phyloP scores from a whole-genome alignment of 1,140 invertebrate genomes.

The Archivesica marissinica region DNA sequence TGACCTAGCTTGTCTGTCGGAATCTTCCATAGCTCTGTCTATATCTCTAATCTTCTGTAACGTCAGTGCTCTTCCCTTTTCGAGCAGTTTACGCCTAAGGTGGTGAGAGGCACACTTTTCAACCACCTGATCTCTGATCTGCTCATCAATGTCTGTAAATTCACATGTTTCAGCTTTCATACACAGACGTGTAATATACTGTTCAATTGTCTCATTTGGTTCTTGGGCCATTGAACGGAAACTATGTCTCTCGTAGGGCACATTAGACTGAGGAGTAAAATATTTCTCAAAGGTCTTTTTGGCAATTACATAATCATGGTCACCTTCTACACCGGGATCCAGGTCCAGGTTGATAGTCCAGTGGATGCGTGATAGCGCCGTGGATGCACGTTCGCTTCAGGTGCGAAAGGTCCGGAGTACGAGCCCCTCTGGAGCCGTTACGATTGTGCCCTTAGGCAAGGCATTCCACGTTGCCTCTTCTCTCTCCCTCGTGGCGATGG shows the following conservation, averaged over 20 bases:
- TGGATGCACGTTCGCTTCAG: no score
- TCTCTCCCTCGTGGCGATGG: no score
- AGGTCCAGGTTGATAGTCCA: no score
- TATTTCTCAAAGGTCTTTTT: conserved; percentile 32
- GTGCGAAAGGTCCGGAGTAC: no score
- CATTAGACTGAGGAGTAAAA: conserved; percentile 59
- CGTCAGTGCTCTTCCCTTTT: conserved; percentile 35
- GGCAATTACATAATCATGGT: conserved; percentile 49
- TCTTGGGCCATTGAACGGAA: conserved; percentile 43
- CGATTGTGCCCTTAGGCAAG: no score
- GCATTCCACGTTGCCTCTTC: no score
- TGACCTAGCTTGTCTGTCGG: conserved; percentile 52
- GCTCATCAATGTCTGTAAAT: conserved; percentile 53
- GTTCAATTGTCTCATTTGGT: conserved; percentile 53
- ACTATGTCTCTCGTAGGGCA: conserved; percentile 26
- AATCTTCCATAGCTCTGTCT: conserved; percentile 45
- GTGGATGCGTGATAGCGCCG: no score
- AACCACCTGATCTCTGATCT: conserved; percentile 64
- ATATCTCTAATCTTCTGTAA: conserved; percentile 42
- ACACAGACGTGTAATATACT: conserved; percentile 58
- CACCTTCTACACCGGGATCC: conserved; percentile 24
- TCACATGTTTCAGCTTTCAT: conserved; percentile 60
- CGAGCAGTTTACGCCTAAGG: conserved; percentile 58
- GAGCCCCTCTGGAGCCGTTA: no score
- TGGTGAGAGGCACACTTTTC: conserved; percentile 58